Evolutionary conservation across 2,888 invertebrate genomes (phyloP).

Genomic region (Lucinisca nassula): DNA sequence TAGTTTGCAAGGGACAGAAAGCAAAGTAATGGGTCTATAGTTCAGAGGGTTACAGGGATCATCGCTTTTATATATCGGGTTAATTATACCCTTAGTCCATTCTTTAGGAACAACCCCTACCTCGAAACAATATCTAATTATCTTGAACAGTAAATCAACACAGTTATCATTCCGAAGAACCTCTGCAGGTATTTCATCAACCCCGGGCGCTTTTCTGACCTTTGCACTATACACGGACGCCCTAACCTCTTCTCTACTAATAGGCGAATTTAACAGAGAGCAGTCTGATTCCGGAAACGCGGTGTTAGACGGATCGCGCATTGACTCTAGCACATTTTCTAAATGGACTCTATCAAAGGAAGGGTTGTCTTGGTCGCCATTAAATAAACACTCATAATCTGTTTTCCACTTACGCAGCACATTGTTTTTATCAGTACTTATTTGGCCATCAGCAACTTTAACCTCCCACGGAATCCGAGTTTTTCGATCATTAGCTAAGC

Average conservation of each 20-base stretch:
- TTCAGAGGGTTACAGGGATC: constrained; percentile 24
- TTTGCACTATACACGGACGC: neutral
- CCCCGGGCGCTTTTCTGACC: constrained; percentile 5
- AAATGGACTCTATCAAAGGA: neutral
- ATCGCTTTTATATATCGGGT: constrained; percentile 8
- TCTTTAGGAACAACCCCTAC: neutral
- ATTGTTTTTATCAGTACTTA: neutral
- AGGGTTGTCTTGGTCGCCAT: neutral
- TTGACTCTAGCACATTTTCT: neutral
- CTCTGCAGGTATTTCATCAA: constrained; percentile 9
- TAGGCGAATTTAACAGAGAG: neutral
- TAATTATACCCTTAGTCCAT: constrained; percentile 22
- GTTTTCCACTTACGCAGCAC: constrained; percentile 16
- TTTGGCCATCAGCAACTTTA: neutral
- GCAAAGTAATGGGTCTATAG: constrained; percentile 34
- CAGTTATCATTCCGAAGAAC: constrained; percentile 22
- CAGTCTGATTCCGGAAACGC: neutral
- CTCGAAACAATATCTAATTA: constrained; percentile 17
- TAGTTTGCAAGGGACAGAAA: constrained; percentile 27
- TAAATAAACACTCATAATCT: constrained; percentile 5
- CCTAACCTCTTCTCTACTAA: constrained; percentile 17
- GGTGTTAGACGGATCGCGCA: neutral
- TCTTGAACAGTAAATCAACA: constrained; percentile 10
- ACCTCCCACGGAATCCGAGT: neutral
- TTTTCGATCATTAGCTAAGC: constrained; percentile 7